These are phyloP conservation scores for Heliconius cydno DNA, from an alignment of 2,888 invertebrate species.

Conservation along the genomic window DNA sequence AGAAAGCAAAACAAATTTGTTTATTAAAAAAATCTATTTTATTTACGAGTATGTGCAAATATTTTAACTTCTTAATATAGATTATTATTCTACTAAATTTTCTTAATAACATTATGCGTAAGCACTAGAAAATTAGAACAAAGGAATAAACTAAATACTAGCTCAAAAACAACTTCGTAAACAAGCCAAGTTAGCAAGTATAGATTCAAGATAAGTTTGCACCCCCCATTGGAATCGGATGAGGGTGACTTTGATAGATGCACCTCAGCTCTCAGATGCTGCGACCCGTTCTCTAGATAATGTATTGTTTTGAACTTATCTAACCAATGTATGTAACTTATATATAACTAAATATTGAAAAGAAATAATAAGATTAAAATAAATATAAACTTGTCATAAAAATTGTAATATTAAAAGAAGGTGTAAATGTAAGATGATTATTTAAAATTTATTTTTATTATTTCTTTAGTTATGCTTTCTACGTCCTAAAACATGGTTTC, in stretches of 20 bases:
- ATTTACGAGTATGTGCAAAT: background rate
- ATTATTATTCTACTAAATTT: background rate
- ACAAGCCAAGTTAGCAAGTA: conserved; percentile 20
- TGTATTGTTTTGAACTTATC: conserved; percentile 25
- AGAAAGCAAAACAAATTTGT: background rate
- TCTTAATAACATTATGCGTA: background rate
- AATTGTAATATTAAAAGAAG: too few species aligned
- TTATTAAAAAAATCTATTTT: background rate
- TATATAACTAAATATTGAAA: background rate
- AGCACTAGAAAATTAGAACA: background rate
- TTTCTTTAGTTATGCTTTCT: too few species aligned
- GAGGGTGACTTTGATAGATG: conserved; percentile 72
- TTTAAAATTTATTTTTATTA: too few species aligned
- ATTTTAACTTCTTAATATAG: background rate
- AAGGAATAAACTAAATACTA: background rate
- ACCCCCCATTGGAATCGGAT: conserved; percentile 68
- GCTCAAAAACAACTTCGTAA: conserved; percentile 2
- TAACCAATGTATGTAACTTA: conserved; percentile 1
- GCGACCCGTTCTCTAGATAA: conserved; percentile 45
- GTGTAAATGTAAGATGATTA: too few species aligned
- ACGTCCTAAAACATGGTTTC: too few species aligned
- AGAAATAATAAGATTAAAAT: too few species aligned
- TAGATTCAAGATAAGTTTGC: conserved; percentile 55
- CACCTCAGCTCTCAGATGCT: conserved; percentile 58
- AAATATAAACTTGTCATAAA: too few species aligned